Conservation (phyloP, 2,113 vertebrate genomes). For the Girardinichthys multiradiatus region DNA sequence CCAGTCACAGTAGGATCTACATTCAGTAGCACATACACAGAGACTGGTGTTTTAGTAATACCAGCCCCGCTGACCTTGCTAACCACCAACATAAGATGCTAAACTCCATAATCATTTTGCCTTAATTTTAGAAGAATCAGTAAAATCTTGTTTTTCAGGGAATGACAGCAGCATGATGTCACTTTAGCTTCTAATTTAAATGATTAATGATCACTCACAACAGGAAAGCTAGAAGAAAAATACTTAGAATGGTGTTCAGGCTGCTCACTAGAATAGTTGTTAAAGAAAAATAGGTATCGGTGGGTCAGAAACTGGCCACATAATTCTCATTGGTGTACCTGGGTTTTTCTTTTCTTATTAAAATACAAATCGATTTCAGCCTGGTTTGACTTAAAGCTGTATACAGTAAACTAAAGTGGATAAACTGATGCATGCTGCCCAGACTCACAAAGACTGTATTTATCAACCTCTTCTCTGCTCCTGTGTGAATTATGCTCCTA, state of each 20-base stretch:
- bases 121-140: too few species aligned
- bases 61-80: too few species aligned
- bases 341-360: too few species aligned
- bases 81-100: too few species aligned
- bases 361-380: neutral
- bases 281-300: too few species aligned
- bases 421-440: neutral
- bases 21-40: too few species aligned
- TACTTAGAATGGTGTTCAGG: neutral
- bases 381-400: neutral
- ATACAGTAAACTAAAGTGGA: neutral
- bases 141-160: neutral
- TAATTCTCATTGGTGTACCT: too few species aligned
- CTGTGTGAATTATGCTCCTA: neutral
- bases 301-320: neutral
- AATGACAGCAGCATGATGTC: neutral
- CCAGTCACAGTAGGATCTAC: too few species aligned
- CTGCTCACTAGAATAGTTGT: too few species aligned
- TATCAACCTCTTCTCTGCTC: neutral
- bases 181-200: neutral
- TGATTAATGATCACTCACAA: neutral
- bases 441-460: neutral
- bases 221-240: neutral
- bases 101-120: neutral
- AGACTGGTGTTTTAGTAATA: too few species aligned